Evolutionary conservation across 2,113 vertebrate species (phyloP), one percentile per base, ranked within the genome.

Genomic region (Myocastor coypus): DNA sequence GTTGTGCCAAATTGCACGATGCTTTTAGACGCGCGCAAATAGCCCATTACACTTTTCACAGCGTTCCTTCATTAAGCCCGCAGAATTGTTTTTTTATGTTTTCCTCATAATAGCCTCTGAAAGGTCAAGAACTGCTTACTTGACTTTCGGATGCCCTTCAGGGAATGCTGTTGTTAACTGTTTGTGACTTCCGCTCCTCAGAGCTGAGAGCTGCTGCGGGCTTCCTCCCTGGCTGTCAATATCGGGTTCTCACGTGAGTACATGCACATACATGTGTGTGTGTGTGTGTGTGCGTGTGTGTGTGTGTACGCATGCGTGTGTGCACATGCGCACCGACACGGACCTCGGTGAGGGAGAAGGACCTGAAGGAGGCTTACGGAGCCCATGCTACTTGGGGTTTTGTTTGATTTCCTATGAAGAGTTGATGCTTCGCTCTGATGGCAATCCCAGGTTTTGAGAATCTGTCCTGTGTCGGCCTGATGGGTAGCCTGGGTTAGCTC

Each of bases 1-100:
- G 69, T 95, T 89, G 95, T 89, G 94, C 85, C 90, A 97, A 96
- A 97, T 97, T 97, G 96, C 94, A 96, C 83, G 95, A 97, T 95
- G 96, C 88, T 96, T 96, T 97, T 97, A 97, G 96, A 97, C 95
- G 96, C 95, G 95, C 91, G 91, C 95, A 97, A 97, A 98, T 96
- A 97, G 97, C 91, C 94, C 97, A 95, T 96, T 97, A 97, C 86
- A 94, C 90, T 97, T 96, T 88, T 95, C 97, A 95, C 94, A 97
- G 97, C 55, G 0, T 91, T 94, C 95, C 91, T 95, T 97, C 97
- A 96, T 98, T 98, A 98, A 98, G 92, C 93, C 90, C 0, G 4
- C 87, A 95, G 92, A 97, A 97, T 96, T 92, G 95, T 97, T 97
- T 97, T 93, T 96, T 96, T 95, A 93, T 97, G 92, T 97, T 97